Base-by-base conservation (phyloP, 1,140 invertebrate species). In the Drosophila tsacasi region DNA sequence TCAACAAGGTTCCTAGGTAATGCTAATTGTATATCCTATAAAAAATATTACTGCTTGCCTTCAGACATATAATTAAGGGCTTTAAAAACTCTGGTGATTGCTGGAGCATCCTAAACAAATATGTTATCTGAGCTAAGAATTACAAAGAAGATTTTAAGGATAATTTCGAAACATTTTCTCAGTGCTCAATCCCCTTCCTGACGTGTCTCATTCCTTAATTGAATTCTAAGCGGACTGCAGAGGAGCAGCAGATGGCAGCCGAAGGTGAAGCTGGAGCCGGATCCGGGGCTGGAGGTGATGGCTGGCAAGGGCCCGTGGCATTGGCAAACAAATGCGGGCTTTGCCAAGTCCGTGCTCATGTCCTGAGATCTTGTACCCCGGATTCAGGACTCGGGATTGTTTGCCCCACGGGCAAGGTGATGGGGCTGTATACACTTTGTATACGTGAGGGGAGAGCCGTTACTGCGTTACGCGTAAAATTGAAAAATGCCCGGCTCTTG, bases 311-410 rank as follows among this genome's bases (percentile, higher is more conserved):
- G 73, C 73, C 72, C 73, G 47, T 77, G 74, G 74, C 47, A 79
- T 79, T 76, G 58, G 69, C 76, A 83, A 83, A 83, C 81, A 83
- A 83, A 83, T 79, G 80, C 69, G 59, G 62, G 68, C 63, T 73
- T 73, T 72, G 52, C 69, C 76, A 59, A 54, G 61, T 57, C 71
- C 40, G 61, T 83, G 81, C 65, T 78, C 66, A 67, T 62, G 61
- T 67, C 55, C 81, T 57, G 64, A 76, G 62, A 86, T 83, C 60
- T 65, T 58, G 42, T 71, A 49, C 46, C 27, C 19, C 76, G 12
- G 60, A 47, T 39, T 61, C 25, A 15, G 61, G n/a, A 63, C n/a
- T 30, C 44, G 71, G 67, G 67, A 71, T 71, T 68, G 67, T 71
- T 68, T 71, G 67, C 67, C 67, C 64, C 67, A 54, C 47, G 40